A percentile compares a stretch with the other conserved stretches of the same genome.
These are phyloP conservation scores for Micronisus gabar DNA, from an alignment of 2,113 vertebrate species.

Conservation along the genomic window DNA sequence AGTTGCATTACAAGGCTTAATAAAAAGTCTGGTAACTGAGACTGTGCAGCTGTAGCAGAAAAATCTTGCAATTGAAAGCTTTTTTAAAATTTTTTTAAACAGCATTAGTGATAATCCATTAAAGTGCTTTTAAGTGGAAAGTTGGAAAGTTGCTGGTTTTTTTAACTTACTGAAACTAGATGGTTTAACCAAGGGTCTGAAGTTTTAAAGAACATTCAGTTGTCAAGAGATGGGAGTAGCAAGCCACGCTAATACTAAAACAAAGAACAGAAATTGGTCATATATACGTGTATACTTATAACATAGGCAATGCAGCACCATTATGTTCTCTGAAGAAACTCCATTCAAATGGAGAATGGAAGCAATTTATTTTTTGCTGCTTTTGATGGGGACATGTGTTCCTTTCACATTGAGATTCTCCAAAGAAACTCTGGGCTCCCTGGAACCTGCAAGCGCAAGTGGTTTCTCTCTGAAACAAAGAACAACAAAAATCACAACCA, in stretches of 20 bases:
- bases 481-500: not conserved
- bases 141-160: not conserved
- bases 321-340: conserved; percentile 16
- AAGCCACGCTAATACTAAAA: conserved; percentile 13
- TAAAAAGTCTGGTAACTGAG: not conserved
- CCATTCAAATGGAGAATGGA: not conserved
- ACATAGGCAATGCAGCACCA: conserved; percentile 64
- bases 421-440: conserved; percentile 20
- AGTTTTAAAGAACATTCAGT: not conserved
- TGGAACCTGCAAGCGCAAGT: conserved; percentile 11
- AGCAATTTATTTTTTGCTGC: conserved; percentile 70
- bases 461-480: conserved; percentile 72
- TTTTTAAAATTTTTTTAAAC: not conserved
- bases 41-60: not conserved
- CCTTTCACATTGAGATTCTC: conserved; percentile 70
- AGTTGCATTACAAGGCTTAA: not conserved
- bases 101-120: not conserved
- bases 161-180: not conserved
- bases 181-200: not conserved
- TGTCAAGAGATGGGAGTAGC: not conserved
- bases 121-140: conserved; percentile 53
- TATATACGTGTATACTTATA: not conserved
- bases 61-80: not conserved
- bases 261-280: conserved; percentile 68
- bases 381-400: conserved; percentile 62